Evolutionary conservation across 2,797 vertebrate species (phyloP).

Genomic region (Danio tinwini): DNA sequence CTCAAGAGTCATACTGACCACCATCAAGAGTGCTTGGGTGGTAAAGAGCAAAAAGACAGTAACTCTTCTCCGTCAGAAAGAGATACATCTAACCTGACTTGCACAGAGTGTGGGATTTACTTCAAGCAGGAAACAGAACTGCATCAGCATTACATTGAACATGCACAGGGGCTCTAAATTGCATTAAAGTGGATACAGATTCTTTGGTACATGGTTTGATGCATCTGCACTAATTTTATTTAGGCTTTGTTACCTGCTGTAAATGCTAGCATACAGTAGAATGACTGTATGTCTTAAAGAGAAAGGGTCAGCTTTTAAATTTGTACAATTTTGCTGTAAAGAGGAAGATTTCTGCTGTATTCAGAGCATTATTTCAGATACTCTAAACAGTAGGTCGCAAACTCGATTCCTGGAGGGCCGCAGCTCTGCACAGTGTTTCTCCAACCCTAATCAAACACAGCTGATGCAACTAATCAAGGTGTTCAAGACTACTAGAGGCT

Average conservation of each 20-base stretch:
- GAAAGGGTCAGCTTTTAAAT: background rate
- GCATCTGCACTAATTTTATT: constrained; percentile 14
- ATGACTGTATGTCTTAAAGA: background rate
- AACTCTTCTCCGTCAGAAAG: constrained; percentile 53
- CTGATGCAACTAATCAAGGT: no score
- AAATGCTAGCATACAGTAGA: background rate
- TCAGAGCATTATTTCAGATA: background rate
- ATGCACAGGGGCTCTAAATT: constrained; percentile 60
- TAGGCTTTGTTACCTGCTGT: constrained; percentile 19
- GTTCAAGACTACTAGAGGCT: no score
- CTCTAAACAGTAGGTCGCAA: background rate
- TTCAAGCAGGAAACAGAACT: constrained; percentile 72
- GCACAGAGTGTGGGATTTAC: constrained; percentile 76
- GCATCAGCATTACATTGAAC: constrained; percentile 76
- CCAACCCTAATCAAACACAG: no score
- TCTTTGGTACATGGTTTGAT: background rate
- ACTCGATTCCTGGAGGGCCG: no score
- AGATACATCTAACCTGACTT: constrained; percentile 66
- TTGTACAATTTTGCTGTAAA: background rate
- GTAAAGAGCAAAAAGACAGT: constrained; percentile 54
- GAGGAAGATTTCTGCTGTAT: background rate
- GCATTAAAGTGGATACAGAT: background rate
- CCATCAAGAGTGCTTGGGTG: constrained; percentile 75
- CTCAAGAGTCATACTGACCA: constrained; percentile 76
- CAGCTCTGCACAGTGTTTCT: no score